phyloP scores from a whole-genome alignment of 37 sponge, comb jelly and placozoan species.

The Axinella damicornis region DNA sequence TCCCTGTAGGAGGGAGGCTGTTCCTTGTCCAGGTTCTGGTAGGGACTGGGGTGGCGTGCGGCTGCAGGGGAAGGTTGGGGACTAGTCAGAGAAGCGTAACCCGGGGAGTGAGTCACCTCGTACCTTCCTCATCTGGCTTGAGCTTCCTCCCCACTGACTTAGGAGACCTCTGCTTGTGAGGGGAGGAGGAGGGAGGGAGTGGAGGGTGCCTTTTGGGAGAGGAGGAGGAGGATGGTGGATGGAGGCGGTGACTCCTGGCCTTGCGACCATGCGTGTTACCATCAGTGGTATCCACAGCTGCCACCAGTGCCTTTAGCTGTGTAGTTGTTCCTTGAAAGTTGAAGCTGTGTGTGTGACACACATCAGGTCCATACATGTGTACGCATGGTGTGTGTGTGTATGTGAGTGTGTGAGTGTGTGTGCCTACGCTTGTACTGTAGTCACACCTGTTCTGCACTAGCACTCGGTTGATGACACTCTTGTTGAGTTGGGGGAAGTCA shows the following conservation, averaged over 20 bases:
- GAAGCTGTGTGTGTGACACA: too few species aligned
- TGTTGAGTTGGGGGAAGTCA: conserved; percentile 8
- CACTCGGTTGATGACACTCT: not conserved
- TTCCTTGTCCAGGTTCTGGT: too few species aligned
- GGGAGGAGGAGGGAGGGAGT: conserved; percentile 9
- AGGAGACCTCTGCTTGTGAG: not conserved
- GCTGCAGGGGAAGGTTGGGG: too few species aligned
- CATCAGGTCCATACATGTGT: too few species aligned
- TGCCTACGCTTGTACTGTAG: too few species aligned
- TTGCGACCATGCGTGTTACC: not conserved
- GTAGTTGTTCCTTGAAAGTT: not conserved
- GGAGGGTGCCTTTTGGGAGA: not conserved
- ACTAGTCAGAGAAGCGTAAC: too few species aligned
- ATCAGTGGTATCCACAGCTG: not conserved
- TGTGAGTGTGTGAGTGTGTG: too few species aligned
- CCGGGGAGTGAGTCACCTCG: too few species aligned
- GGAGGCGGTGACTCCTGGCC: not conserved
- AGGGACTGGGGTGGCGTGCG: too few species aligned
- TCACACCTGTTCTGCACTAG: conserved; percentile 37
- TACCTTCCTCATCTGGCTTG: too few species aligned
- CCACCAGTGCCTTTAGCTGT: not conserved
- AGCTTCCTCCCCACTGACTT: too few species aligned
- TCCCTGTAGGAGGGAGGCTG: conserved; percentile 53
- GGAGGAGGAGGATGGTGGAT: not conserved
- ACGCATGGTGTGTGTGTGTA: not conserved